A percentile compares a stretch with the other conserved stretches of the same genome.
These are phyloP conservation scores for Toxostoma redivivum DNA, from an alignment of 2,113 vertebrate genomes.

Conservation along the genomic window DNA sequence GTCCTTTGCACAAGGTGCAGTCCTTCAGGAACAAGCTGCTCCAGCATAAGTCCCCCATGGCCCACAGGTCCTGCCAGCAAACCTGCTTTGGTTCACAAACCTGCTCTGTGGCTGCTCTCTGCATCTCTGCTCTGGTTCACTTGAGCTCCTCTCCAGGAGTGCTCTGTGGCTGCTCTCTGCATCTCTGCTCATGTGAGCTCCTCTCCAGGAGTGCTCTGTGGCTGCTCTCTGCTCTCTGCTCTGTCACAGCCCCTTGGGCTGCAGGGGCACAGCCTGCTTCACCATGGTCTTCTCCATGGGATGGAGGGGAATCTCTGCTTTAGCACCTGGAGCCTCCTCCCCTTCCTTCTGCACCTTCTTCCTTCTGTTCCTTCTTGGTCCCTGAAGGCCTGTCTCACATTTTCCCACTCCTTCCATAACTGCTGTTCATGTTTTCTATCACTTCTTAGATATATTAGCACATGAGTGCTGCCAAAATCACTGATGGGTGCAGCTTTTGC, in stretches of 20 bases:
- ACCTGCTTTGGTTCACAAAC: background rate
- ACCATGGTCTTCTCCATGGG: background rate
- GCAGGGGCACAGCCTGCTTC: background rate
- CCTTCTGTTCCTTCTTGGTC: background rate
- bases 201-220: background rate
- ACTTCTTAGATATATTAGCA: background rate
- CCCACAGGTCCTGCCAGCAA: background rate
- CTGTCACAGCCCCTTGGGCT: fast-evolving
- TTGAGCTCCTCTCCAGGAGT: no score
- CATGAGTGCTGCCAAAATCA: background rate
- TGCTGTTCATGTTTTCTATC: background rate
- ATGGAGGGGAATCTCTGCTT: background rate
- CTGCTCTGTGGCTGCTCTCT: no score
- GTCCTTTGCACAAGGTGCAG: background rate
- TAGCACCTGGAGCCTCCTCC: background rate
- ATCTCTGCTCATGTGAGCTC: background rate
- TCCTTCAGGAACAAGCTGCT: background rate
- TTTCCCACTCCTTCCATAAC: background rate
- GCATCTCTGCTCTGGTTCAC: no score
- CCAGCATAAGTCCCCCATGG: fast-evolving
- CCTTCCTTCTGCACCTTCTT: background rate
- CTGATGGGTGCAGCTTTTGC: background rate
- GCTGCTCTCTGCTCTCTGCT: background rate
- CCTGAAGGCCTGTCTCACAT: background rate
- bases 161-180: no score